A percentile compares a stretch with the other conserved stretches of the same genome.
Conservation (phyloP, 2,888 invertebrate genomes). For the Aphidius colemani region DNA sequence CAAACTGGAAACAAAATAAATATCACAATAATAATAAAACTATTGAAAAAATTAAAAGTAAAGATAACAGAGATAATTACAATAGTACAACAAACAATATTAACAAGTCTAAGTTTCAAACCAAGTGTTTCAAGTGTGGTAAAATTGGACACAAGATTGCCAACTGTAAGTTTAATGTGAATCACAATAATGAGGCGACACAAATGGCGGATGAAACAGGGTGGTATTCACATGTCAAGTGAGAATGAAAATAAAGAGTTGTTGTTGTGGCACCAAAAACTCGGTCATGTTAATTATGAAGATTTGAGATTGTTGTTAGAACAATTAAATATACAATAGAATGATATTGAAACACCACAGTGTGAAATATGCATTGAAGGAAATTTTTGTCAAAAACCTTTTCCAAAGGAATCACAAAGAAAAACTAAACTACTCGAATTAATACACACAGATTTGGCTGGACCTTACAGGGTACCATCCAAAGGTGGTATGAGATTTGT, state of each 20-base stretch:
- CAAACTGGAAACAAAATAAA: background rate
- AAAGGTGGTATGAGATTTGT: constrained; percentile 13
- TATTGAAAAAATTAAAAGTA: background rate
- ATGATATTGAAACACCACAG: background rate
- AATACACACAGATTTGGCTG: constrained; percentile 19
- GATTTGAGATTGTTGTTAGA: constrained; percentile 17
- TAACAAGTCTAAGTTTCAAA: background rate
- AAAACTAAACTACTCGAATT: constrained; percentile 9
- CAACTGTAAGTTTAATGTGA: constrained; percentile 21
- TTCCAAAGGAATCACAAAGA: constrained; percentile 18
- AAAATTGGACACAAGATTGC: constrained; percentile 31
- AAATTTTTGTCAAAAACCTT: constrained; percentile 24
- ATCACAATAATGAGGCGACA: background rate
- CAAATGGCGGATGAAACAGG: background rate
- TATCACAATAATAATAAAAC: no score
- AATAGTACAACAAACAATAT: background rate
- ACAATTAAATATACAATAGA: constrained; percentile 6
- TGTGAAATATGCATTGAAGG: constrained; percentile 26
- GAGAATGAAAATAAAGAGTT: background rate
- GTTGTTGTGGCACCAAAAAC: constrained; percentile 25
- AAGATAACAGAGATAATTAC: background rate
- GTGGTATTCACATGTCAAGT: background rate
- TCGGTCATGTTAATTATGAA: constrained; percentile 30
- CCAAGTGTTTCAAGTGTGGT: constrained; percentile 27
- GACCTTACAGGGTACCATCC: constrained; percentile 15